Base-by-base conservation (phyloP, 2,113 vertebrate species). In the Copsychus sechellarum region DNA sequence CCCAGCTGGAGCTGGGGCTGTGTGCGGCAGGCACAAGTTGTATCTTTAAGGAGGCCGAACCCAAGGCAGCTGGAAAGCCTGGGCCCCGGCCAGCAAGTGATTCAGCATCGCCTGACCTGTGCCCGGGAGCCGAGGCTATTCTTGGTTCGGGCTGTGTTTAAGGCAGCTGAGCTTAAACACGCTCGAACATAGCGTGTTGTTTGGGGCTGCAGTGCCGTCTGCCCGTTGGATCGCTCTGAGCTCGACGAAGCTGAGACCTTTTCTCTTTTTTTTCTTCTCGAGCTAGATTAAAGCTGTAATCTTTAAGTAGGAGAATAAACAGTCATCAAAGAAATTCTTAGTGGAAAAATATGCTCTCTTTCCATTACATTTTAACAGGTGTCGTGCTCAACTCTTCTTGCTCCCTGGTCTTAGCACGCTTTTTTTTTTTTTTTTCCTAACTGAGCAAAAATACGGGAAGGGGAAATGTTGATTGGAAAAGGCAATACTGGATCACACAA, bases 31-130 rank as follows among this genome's bases (percentile, higher is more conserved):
- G 29, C 45, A 14, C 50, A 21, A 20, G 19, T 43, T 29, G 54
- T 54, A 67, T 25, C 92, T 90, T 60, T 76, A 76, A 76, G 80
- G 48, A 53, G 72, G 56, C 74, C 9, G 50, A 88, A 77, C 80
- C 71, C 72, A 9, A 51, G 92, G 82, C 96, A 93, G 93, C 82
- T 70, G 94, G 88, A 88, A 34, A 58, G 61, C 48, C 74, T 90
- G 91, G 82, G 93, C 14, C 21, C 43, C 2, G 33, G 94, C 95
- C 95, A 93, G 92, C 88, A 5, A 81, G 94, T 95, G 94, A 96
- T 86, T 96, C 94, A 95, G 94, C 95, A 88, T 56, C 92, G 88
- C 92, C 95, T 94, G 95, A 93, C 92, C 92, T 33, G 67, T 45
- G 81, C 83, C 91, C 71, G 8, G 70, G 36, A 88, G 82, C 3